Evolutionary conservation across 2,797 vertebrate genomes (phyloP), one percentile per base, ranked within the genome.

Genomic region (Menidia menidia): DNA sequence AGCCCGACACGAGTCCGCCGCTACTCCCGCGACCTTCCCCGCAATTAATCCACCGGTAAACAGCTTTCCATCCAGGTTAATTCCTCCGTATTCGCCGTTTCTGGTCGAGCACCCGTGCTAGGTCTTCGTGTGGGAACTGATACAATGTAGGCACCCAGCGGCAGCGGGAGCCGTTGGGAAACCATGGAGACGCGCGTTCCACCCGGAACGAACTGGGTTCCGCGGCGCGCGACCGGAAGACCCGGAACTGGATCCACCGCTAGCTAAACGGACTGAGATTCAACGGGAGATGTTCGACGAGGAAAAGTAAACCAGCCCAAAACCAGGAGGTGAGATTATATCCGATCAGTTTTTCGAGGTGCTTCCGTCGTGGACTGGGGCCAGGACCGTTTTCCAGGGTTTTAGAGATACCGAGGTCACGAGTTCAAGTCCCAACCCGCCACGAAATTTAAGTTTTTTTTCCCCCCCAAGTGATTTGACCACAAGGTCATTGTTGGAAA

Each of bases 101-200:
- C 42, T 85, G 73, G 82, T 85, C 66, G 87, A 89, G 80, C 89
- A 80, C 83, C 25, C 77, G 82, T 44, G 78, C 73, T 80, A 84
- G 65, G 81, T 89, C 88, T 92, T 78, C 85, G 79, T 92, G 89
- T 92, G 89, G 90, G 91, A 92, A 93, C 91, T 84, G 93, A 94
- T 93, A 94, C 93, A 94, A 94, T 94, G 93, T 94, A 94, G 90
- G 90, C 90, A 67, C 87, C 76, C 86, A 89, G 88, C 90, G 81
- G 75, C 90, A 81, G 89, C 80, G 82, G 81, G 88, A 88, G 93
- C 74, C 71, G 73, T 1, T 3, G 13, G 78, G 83, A 95, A 95
- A 92, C 16, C 92, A 92, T 75, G 94, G 94, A 92, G 15, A 43
- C 25, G 33, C 2, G 11, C 3, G 63, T 2, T 91, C 84, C 83